A percentile compares a stretch with the other conserved stretches of the same genome.
Evolutionary conservation across 2,113 vertebrate species (phyloP).

Genomic region (Calyptomena viridis): DNA sequence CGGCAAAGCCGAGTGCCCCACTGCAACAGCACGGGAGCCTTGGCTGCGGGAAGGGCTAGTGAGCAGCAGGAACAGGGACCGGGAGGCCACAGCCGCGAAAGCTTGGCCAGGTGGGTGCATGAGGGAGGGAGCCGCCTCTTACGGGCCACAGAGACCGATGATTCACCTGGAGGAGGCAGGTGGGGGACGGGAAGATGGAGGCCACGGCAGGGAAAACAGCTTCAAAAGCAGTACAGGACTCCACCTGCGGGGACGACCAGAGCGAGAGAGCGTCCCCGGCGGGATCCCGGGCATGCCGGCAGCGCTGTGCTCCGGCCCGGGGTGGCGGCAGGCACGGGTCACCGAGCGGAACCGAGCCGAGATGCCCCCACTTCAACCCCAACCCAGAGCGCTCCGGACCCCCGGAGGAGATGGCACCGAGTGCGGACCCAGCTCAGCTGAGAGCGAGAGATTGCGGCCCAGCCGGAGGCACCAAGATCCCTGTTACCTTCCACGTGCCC

Average conservation of each 20-base stretch:
- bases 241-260: rapidly evolving
- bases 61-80: not conserved
- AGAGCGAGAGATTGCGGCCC: not conserved
- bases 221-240: not conserved
- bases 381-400: not conserved
- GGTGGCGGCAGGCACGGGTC: not conserved
- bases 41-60: not conserved
- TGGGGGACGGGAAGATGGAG: not conserved
- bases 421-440: not conserved
- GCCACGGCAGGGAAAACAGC: not conserved
- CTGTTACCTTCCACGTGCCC: constrained; percentile 87
- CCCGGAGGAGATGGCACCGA: not conserved
- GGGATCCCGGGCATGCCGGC: not conserved
- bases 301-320: not conserved
- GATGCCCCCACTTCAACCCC: not conserved
- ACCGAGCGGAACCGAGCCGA: not conserved
- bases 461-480: not conserved
- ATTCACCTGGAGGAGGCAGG: not conserved
- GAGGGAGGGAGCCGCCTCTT: not conserved
- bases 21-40: not conserved
- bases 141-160: not conserved
- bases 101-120: too few relatives aligned
- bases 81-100: not conserved
- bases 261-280: not conserved
- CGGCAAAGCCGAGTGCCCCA: not conserved